Evolutionary conservation across 2,888 invertebrate genomes (phyloP).

Genomic region (Phengaris alcon): DNA sequence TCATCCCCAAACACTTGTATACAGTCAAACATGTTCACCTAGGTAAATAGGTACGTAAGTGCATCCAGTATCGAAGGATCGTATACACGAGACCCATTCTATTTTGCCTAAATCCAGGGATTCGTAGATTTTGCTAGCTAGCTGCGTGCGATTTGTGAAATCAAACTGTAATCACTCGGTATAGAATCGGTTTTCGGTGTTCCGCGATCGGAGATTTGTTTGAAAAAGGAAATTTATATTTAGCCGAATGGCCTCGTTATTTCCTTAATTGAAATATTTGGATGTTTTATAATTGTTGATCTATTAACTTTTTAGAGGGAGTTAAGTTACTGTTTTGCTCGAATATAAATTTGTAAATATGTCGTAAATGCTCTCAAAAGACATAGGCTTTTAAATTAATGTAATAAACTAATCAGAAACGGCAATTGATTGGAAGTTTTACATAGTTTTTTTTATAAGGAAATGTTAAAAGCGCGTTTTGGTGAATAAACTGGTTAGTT

Average conservation of each 20-base stretch:
- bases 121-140: conserved; percentile 37
- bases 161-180: conserved; percentile 43
- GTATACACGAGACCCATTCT: conserved; percentile 37
- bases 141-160: conserved; percentile 40
- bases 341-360: not conserved
- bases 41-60: conserved; percentile 8
- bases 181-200: conserved; percentile 39
- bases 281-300: conserved; percentile 5
- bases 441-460: not conserved
- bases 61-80: conserved; percentile 32
- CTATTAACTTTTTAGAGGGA: not conserved
- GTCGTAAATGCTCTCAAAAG: not conserved
- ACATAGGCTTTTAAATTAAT: not conserved
- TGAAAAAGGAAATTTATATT: conserved; percentile 40
- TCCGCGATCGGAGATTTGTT: conserved; percentile 34
- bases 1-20: not conserved
- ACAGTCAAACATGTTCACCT: not conserved
- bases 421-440: not conserved
- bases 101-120: conserved; percentile 40
- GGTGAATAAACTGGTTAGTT: not conserved
- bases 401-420: not conserved
- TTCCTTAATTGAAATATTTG: conserved; percentile 56
- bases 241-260: conserved; percentile 42
- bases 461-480: not conserved
- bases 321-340: not conserved